These are phyloP conservation scores for Epinephelus coioides DNA, from an alignment of 2,797 vertebrate species.

Conservation along the genomic window DNA sequence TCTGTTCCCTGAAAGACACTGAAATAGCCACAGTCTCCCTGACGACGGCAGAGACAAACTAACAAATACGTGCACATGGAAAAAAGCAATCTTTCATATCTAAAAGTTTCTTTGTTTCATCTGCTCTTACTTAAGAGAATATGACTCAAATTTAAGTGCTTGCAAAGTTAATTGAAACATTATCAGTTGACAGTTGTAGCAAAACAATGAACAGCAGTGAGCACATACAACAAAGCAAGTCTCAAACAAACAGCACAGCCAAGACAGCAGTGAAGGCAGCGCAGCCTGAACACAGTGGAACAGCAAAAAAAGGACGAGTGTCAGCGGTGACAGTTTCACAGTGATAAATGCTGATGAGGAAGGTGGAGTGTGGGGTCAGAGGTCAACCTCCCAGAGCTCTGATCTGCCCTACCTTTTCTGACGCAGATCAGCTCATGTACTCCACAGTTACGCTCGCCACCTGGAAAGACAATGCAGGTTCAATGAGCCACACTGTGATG, in stretches of 20 bases:
- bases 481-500: conserved; percentile 73
- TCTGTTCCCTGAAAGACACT: not conserved
- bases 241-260: not conserved
- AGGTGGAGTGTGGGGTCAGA: conserved; percentile 35
- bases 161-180: not conserved
- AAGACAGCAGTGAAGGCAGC: not conserved
- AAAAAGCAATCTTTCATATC: not conserved
- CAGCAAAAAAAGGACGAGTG: conserved; percentile 5
- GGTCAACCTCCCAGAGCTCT: conserved; percentile 54
- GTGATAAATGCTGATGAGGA: conserved; percentile 30
- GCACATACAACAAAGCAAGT: not conserved
- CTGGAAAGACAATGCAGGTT: conserved; percentile 87
- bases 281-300: not conserved
- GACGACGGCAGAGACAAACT: not conserved
- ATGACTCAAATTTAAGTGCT: not conserved
- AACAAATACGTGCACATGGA: not conserved
- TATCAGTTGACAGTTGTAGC: not conserved
- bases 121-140: not conserved
- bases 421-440: conserved; percentile 98
- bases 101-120: not conserved
- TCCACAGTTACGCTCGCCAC: conserved; percentile 97
- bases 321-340: not conserved
- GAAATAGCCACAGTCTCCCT: not conserved
- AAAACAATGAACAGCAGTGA: conserved; percentile 18
- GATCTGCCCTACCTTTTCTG: conserved; percentile 93